A percentile compares a stretch with the other conserved stretches of the same genome.
Evolutionary conservation across 2,797 vertebrate species (phyloP).

Genomic region (Pangasius djambal): DNA sequence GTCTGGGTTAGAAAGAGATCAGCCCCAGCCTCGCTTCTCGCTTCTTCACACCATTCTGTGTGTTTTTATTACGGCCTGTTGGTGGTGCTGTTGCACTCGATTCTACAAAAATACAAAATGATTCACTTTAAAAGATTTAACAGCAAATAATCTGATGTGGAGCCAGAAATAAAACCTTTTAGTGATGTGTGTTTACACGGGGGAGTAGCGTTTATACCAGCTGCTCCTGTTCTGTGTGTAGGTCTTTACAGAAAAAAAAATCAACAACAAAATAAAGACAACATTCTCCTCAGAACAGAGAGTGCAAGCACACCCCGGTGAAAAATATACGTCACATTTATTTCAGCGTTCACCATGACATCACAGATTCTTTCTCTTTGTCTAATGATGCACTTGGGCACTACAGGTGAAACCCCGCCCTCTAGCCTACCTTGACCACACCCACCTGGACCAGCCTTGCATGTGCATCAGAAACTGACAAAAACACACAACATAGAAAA

Average conservation of each 20-base stretch:
- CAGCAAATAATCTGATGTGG: not conserved
- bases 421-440: slow-evolving; percentile 68
- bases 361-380: slow-evolving; percentile 70
- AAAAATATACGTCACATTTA: slow-evolving; percentile 87
- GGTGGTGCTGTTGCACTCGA: not conserved
- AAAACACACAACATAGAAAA: slow-evolving; percentile 19
- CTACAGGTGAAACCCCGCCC: slow-evolving; percentile 64
- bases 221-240: not conserved
- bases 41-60: not conserved
- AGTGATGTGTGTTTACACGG: not conserved
- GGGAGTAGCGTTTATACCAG: not conserved
- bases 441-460: slow-evolving; percentile 61
- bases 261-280: not conserved
- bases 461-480: slow-evolving; percentile 28
- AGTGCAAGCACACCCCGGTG: slow-evolving; percentile 34
- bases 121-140: not conserved
- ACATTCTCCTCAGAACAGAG: not conserved
- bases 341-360: slow-evolving; percentile 74
- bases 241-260: not conserved
- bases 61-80: not conserved
- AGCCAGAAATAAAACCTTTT: not conserved
- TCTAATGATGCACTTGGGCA: slow-evolving; percentile 69
- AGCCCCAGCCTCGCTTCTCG: not conserved
- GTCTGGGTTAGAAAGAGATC: not conserved
- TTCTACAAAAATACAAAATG: not conserved